Conservation (phyloP, 2,797 vertebrate genomes). For the Balearica regulorum region DNA sequence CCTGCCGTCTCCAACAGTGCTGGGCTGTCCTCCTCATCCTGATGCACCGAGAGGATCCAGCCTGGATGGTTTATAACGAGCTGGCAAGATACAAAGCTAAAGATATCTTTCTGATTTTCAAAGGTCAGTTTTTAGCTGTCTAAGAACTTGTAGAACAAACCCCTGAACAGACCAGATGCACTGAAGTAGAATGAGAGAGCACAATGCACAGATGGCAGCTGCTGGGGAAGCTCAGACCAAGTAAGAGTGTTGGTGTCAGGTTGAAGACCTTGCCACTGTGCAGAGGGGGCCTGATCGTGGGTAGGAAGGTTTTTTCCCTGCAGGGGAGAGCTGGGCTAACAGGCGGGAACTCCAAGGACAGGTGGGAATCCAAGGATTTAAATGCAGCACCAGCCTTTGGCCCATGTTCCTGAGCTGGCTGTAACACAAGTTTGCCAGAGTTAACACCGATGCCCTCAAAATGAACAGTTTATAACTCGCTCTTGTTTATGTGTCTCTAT, state of each 20-base stretch:
- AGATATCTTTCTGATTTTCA: not conserved
- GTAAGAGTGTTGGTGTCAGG: fast-evolving
- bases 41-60: not conserved
- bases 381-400: not conserved
- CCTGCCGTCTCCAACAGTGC: not conserved
- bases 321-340: not conserved
- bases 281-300: fast-evolving
- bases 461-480: slow-evolving; percentile 52
- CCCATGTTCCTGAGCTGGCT: not conserved
- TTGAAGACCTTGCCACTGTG: not conserved
- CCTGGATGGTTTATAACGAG: not conserved
- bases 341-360: not conserved
- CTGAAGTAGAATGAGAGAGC: not conserved
- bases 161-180: not conserved
- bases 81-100: not conserved
- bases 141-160: not conserved
- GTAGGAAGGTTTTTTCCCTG: not conserved
- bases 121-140: not conserved
- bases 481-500: slow-evolving; percentile 66
- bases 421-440: not conserved
- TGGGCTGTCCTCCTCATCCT: not conserved
- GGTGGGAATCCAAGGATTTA: not conserved
- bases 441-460: slow-evolving; percentile 29
- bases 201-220: not conserved
- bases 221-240: not conserved